Percentiles rank a stretch among this genome's conserved stretches.
phyloP scores from a whole-genome alignment of 2,888 invertebrate species.

The Anaspis maculata region DNA sequence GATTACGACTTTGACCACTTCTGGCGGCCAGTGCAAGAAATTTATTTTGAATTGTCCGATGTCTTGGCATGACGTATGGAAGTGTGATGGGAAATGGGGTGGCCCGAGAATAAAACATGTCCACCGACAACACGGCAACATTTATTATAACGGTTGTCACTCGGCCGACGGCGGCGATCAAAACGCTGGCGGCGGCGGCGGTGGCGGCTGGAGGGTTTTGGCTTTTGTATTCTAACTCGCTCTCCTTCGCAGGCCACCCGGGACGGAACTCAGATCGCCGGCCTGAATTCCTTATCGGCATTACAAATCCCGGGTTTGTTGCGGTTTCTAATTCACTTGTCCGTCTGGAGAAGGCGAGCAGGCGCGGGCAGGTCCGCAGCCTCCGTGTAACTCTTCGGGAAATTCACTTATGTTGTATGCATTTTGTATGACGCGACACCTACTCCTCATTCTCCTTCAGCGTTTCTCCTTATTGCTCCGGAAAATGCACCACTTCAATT shows the following conservation, averaged over 20 bases:
- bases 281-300: slow-evolving; percentile 36
- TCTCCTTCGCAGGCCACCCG: slow-evolving; percentile 19
- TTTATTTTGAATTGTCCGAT: slow-evolving; percentile 34
- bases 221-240: slow-evolving; percentile 32
- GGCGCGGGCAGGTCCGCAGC: slow-evolving; percentile 3
- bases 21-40: slow-evolving; percentile 34
- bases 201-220: no score
- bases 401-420: slow-evolving; percentile 39
- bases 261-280: slow-evolving; percentile 27
- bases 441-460: slow-evolving; percentile 20
- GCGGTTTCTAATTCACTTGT: slow-evolving; percentile 33
- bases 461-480: no score
- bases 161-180: slow-evolving; percentile 26
- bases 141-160: slow-evolving; percentile 32
- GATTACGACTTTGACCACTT: slow-evolving; percentile 35
- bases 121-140: slow-evolving; percentile 25
- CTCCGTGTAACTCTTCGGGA: slow-evolving; percentile 17
- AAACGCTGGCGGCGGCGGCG: slow-evolving; percentile 19
- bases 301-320: slow-evolving; percentile 32
- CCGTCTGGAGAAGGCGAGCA: no score
- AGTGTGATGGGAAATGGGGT: slow-evolving; percentile 23
- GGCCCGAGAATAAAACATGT: slow-evolving; percentile 25
- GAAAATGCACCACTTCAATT: slow-evolving; percentile 31
- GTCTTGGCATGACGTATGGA: slow-evolving; percentile 16
- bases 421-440: slow-evolving; percentile 38